Conservation (phyloP, 2,888 invertebrate species). For the Tenodera sinensis region DNA sequence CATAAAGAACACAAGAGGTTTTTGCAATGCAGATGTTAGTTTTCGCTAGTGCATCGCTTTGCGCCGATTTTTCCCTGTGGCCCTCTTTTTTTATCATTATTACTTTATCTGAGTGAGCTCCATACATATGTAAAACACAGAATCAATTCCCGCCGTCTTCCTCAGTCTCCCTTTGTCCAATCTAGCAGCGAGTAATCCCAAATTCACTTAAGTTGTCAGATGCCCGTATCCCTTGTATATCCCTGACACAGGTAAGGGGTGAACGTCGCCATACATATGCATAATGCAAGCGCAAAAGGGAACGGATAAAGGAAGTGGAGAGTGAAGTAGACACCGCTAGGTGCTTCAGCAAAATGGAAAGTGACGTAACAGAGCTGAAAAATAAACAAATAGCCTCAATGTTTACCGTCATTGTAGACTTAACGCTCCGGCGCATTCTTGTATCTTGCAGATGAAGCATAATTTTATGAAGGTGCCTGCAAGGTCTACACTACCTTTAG, state of each 20-base stretch:
- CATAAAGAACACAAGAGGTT: neutral
- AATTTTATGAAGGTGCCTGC: too few relatives aligned
- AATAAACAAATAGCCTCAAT: neutral
- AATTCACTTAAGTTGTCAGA: slow-evolving; percentile 15
- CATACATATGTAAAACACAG: neutral
- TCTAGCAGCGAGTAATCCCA: slow-evolving; percentile 5
- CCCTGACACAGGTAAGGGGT: neutral
- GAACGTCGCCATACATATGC: neutral
- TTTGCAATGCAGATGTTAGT: neutral
- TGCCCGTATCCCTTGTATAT: neutral
- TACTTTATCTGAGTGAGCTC: neutral
- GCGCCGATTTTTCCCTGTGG: neutral
- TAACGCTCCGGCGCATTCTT: neutral
- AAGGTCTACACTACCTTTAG: too few relatives aligned
- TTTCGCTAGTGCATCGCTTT: neutral
- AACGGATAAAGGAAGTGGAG: neutral
- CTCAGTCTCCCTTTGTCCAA: slow-evolving; percentile 2
- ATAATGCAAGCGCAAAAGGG: neutral
- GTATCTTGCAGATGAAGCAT: neutral
- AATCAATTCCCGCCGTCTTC: neutral
- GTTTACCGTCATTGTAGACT: neutral
- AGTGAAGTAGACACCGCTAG: neutral
- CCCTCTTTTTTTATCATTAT: neutral
- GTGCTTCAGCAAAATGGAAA: neutral
- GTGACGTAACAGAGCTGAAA: neutral